Conservation (phyloP, 2,113 vertebrate genomes). For the Tiliqua scincoides region DNA sequence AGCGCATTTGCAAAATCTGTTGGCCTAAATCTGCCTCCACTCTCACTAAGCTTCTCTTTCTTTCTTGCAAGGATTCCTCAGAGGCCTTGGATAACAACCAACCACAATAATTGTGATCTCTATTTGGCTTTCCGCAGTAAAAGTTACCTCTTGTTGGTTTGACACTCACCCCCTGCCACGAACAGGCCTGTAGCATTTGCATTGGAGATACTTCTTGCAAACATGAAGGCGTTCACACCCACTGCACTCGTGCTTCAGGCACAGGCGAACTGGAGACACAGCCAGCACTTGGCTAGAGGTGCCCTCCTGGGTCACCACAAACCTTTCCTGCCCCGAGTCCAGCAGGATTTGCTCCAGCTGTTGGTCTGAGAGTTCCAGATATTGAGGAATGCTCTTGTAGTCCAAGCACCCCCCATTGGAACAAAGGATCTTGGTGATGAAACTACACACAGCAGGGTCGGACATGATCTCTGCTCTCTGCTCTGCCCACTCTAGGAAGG, state of each 20-base stretch:
- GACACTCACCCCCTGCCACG: not conserved
- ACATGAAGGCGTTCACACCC: slow-evolving; percentile 75
- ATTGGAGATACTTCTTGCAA: slow-evolving; percentile 72
- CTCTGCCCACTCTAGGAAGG: not conserved
- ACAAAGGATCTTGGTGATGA: slow-evolving; percentile 72
- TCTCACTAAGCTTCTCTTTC: no score
- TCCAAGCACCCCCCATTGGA: slow-evolving; percentile 63
- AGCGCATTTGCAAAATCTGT: no score
- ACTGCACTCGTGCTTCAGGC: slow-evolving; percentile 56
- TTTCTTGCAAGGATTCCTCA: no score
- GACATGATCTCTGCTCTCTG: slow-evolving; percentile 47
- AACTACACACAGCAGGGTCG: slow-evolving; percentile 66
- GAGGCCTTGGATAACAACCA: no score
- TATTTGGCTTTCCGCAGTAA: no score
- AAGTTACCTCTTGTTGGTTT: not conserved
- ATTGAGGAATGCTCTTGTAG: slow-evolving; percentile 47
- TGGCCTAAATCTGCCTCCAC: no score
- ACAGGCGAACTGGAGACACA: slow-evolving; percentile 63
- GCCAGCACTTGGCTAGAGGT: slow-evolving; percentile 63
- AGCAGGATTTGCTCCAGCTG: slow-evolving; percentile 66
- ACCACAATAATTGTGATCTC: not conserved
- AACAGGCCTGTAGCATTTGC: slow-evolving; percentile 59
- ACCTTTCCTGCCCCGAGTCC: slow-evolving; percentile 62
- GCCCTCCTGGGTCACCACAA: slow-evolving; percentile 47
- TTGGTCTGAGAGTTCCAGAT: slow-evolving; percentile 56